Evolutionary conservation across 2,888 invertebrate species (phyloP), one percentile per base, ranked within the genome.

Genomic region (Lasius platythorax): DNA sequence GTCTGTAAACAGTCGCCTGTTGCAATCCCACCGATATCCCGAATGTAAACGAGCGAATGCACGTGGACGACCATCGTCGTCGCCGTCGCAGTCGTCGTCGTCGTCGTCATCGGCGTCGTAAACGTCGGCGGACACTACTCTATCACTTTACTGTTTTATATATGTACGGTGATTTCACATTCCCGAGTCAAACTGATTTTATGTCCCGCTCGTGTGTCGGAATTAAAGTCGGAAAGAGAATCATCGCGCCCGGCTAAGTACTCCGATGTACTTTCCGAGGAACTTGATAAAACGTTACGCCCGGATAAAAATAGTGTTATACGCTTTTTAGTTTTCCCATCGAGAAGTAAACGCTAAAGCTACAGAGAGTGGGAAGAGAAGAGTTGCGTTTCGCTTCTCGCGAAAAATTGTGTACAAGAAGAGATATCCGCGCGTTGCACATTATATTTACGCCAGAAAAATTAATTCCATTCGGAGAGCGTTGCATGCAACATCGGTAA

Each of bases 151-250:
- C 8, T 40, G 28, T 61, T 58, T 61, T 50, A 46, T 53, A n/a
- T 18, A 53, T 50, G 0, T 56, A 37, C 43, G 3, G 43, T 46
- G 37, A 74, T 46, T 74, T 46, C 33, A 50, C 2, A 46, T 73
- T 61, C 74, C 2, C 43, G 58, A 33, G 33, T 73, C 61, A 61
- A 33, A 73, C 58, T 61, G 74, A 79, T 73, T 79, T 79, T 37
- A 61, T 0, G 23, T 30, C n/a, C 15, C 46, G 28, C 74, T 46
- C 8, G 15, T 43, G 37, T 0, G 15, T 8, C 30, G 33, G 61
- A 73, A 61, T 73, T 61, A 46, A 74, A 79, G 33, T 73, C 58
- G 3, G 18, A 3, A 33, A 2, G 15, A 33, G 8, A 4, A 56
- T 50, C 5, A 18, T 50, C 6, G 50, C 50, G 50, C 18, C 2